A percentile compares a stretch with the other conserved stretches of the same genome.
Evolutionary conservation across 1,140 invertebrate species (phyloP).

Genomic region (Drosophila novamexicana): DNA sequence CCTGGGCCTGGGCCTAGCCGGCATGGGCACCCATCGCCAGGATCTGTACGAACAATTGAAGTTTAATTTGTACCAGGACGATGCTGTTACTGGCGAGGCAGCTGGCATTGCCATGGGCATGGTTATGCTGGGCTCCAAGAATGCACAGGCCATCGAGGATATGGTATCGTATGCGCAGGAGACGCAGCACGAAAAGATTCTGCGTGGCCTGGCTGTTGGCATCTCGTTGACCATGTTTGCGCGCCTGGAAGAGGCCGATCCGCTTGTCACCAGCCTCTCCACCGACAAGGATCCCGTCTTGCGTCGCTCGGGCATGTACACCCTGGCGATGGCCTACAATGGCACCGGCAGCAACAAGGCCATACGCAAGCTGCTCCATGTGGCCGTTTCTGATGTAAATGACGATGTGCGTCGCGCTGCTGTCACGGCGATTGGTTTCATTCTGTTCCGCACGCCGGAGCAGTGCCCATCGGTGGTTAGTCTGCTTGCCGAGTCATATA

Average conservation of each 20-base stretch:
- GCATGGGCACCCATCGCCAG: slow-evolving; percentile 97
- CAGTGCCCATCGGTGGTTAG: slow-evolving; percentile 99
- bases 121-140: slow-evolving; percentile 98
- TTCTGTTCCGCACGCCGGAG: slow-evolving; percentile 97
- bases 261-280: slow-evolving; percentile 94
- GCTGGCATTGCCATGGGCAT: slow-evolving; percentile 97
- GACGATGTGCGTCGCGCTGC: slow-evolving; percentile 99
- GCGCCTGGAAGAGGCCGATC: slow-evolving; percentile 97
- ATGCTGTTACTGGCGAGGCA: slow-evolving; percentile 99
- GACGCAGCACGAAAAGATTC: slow-evolving; percentile 98
- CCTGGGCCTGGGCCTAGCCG: slow-evolving; percentile 97
- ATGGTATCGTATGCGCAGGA: slow-evolving; percentile 91
- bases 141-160: slow-evolving; percentile 94
- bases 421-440: slow-evolving; percentile 98
- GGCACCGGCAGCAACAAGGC: slow-evolving; percentile 99
- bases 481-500: slow-evolving; percentile 98
- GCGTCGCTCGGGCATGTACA: slow-evolving; percentile 98
- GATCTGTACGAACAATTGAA: slow-evolving; percentile 98
- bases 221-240: slow-evolving; percentile 99
- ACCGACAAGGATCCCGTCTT: slow-evolving; percentile 94
- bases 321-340: slow-evolving; percentile 99
- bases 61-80: slow-evolving; percentile 98
- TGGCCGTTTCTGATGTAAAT: slow-evolving; percentile 99
- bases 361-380: slow-evolving; percentile 96
- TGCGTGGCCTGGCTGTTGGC: slow-evolving; percentile 97